Base-by-base conservation (phyloP, 1,140 invertebrate genomes). In the Drosophila repleta region DNA sequence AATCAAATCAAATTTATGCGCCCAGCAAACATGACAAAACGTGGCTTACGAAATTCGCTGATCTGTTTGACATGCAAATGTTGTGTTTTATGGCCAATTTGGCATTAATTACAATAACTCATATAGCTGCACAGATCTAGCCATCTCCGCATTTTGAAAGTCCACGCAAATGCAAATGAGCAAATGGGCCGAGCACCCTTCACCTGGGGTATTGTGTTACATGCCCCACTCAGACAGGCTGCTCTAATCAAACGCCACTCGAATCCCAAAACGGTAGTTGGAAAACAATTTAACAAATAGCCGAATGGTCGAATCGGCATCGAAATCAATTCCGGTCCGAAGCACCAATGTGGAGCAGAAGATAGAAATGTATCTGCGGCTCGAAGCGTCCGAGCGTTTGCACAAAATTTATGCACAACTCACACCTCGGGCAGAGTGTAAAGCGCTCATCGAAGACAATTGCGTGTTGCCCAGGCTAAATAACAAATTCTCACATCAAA, bases 401-500 rank as follows among this genome's bases (percentile, higher is more conserved):
- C 64, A 74, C 76, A 43, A 35, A 81, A 90, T 90, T 90, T 80
- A 90, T 74, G 60, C 81, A 74, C 72, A 76, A 76, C 72, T 67
- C 75, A 70, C 77, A 84, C 58, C 77, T 74, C 53, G 48, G 29
- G 35, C 53, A 43, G 45, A 37, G 69, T 45, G 46, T 43, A 17
- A 39, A 46, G 8, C 52, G 49, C 62, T 49, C 65, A 32, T 15
- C 55, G 78, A 60, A 75, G 67, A 85, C 81, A 85, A 82, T 83
- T 85, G 82, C 79, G 66, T 90, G 82, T 76, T 80, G 70, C 66
- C 77, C 53, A 41, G 53, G 74, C 69, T 90, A 90, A 90, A 79
- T 88, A 91, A 91, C 90, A 90, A 90, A 91, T 91, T 91, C 90
- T 82, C 90, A 89, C 90, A 91, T 91, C 90, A 91, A 90, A 90